A percentile compares a stretch with the other conserved stretches of the same genome.
Evolutionary conservation across 1,140 invertebrate genomes (phyloP).

Genomic region (fruit fly (Drosophila melanogaster)): DNA sequence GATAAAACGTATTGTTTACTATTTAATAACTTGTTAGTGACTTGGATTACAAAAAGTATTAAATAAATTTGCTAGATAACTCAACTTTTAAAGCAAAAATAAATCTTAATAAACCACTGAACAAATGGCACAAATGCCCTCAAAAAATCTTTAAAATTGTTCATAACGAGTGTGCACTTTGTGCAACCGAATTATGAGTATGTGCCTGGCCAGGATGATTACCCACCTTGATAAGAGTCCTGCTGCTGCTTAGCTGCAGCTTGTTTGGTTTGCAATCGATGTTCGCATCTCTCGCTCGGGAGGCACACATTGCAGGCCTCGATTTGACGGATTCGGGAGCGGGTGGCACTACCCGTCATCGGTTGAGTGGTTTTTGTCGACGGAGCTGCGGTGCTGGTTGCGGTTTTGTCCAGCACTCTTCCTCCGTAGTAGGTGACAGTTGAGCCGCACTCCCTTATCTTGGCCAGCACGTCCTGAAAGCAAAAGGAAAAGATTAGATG

Average conservation of each 20-base stretch:
- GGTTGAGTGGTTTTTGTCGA: slow-evolving; percentile 33
- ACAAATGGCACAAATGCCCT: background rate
- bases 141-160: background rate
- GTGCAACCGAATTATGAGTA: too few relatives aligned
- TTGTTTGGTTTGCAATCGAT: slow-evolving; percentile 51
- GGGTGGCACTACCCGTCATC: slow-evolving; percentile 45
- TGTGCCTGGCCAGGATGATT: background rate
- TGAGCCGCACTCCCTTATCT: slow-evolving; percentile 93
- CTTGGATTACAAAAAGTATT: too few relatives aligned
- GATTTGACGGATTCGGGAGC: slow-evolving; percentile 69
- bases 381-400: slow-evolving; percentile 62
- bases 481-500: slow-evolving; percentile 14
- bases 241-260: slow-evolving; percentile 34
- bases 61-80: too few relatives aligned
- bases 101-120: background rate
- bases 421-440: slow-evolving; percentile 95
- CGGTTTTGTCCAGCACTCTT: slow-evolving; percentile 89
- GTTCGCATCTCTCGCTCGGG: slow-evolving; percentile 49
- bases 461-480: slow-evolving; percentile 90
- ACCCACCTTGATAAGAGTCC: slow-evolving; percentile 71
- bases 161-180: too few relatives aligned
- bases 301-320: slow-evolving; percentile 67
- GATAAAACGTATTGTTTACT: too few relatives aligned
- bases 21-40: too few relatives aligned
- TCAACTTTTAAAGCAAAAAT: too few relatives aligned